Base-by-base conservation (phyloP, 2,113 vertebrate species). In the Apeltes quadracus region DNA sequence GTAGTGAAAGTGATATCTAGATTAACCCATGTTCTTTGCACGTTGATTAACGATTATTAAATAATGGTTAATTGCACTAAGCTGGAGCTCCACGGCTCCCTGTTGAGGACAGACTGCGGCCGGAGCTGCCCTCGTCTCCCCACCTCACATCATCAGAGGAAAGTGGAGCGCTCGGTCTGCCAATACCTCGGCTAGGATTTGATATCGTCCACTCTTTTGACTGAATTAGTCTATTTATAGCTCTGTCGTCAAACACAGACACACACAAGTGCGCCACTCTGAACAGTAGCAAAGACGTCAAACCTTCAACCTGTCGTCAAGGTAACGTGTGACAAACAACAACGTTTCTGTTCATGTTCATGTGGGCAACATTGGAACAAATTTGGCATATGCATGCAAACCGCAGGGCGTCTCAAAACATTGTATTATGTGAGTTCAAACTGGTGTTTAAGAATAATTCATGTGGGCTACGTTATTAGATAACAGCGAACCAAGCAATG, bases 211-310 rank as follows among this genome's bases (percentile, higher is more conserved):
- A 32, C 57, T 48, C 39, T 78, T 66, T 85, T 27, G 46, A 79
- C 58, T 65, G 58, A 59, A 43, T 53, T 12, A 22, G 38, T 27
- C 76, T 91, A 91, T 90, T 87, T 86, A 82, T 90, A 89, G 82
- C 72, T 59, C 48, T 20, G 59, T 78, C 74, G 72, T 89, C 84
- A 77, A 23, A 23, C 56, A 48, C 69, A 86, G 82, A 77, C 57
- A 34, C 55, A 11, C 55, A 16, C 71, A 57, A 48, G 34, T 76
- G 58, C 70, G 79, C 72, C 51, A 32, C 20, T 78, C 61, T 44
- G 32, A 72, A 59, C 74, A 83, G 46, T 56, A 44, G 67, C 41
- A 39, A 36, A 43, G 54, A 46, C 36, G 59, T 61, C 50, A 59
- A 39, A 25, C 48, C 36, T 15, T 61, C 75, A 69, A 57, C 58